Base-by-base conservation (phyloP, 2,113 vertebrate genomes). In the Galbula dea region DNA sequence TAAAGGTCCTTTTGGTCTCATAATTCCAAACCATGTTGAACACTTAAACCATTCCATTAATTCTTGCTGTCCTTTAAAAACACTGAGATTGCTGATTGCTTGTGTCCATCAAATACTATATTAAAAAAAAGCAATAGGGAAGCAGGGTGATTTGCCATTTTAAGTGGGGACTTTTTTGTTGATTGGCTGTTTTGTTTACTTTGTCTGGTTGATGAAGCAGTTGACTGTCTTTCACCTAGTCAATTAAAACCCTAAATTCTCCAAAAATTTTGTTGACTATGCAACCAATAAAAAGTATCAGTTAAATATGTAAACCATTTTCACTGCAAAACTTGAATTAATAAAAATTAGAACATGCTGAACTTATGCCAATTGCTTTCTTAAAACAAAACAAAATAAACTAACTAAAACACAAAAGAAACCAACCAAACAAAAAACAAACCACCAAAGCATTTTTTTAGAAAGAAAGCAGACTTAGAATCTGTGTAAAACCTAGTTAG, bases 21-120 rank as follows among this genome's bases (percentile, higher is more conserved):
- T 92, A 96, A 96, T 76, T 74, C 88, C 86, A 90, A 92, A 82
- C 76, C 88, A 92, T 69, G 55, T 45, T 76, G 89, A 94, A 93
- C 76, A 73, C 69, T 89, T 87, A 72, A 90, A 73, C 22, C 49
- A 89, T 90, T 73, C 46, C 49, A 92, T 84, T 96, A 90, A 76
- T 66, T 89, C 49, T 79, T 58, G 5, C 54, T 87, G 61, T 87
- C 58, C 62, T 93, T 88, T 72, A 79, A 68, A 94, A 93, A 88
- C 21, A 0, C 8, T 54, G 16, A 93, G 84, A 84, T 41, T 54
- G 17, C 45, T 57, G 61, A 84, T 59, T 88, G 22, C 9, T 82
- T 49, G 11, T 75, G 69, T 88, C 92, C 73, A 88, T 95, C 77
- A 88, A 83, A 83, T 30, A 52, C 27, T 62, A 10, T 27, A 22